Evolutionary conservation across 2,113 vertebrate species (phyloP), one percentile per base, ranked within the genome.

Genomic region (Haliaeetus leucogaster): DNA sequence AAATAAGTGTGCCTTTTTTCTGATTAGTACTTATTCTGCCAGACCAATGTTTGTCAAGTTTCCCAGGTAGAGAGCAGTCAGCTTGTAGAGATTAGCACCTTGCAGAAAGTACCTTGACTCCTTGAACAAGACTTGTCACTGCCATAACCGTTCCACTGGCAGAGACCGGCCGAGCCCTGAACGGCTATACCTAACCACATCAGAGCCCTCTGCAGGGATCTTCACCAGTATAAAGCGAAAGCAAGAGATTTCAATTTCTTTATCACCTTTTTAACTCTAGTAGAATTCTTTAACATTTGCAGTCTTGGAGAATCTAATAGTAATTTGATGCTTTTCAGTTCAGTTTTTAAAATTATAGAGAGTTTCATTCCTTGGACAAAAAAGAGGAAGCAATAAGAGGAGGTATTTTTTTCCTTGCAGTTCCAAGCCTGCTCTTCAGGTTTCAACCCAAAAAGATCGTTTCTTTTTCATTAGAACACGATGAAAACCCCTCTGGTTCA

Each of bases 151-250:
- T 59, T 55, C 52, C 21, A 34, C 20, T 4, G 8, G 30, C 21
- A 81, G 22, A 52, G 68, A 38, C 34, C 73, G 67, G n/a, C 43
- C 27, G 52, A 63, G 38, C 43, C 71, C 80, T 26, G 21, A 38
- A 13, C 11, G 29, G 25, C 38, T 68, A 1, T 3, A 1, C 13
- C n/a, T 42, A 20, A 34, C 50, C 32, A 8, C 6, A 1, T 66
- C 61, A 50, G 14, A 50, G 52, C 47, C 23, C 27, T 40, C 42
- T 36, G 7, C 63, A 42, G 63, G 55, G 16, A 17, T 23, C 25
- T 40, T 56, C 52, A 23, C 19, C 34, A 50, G 13, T 17, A 11
- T 4, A 32, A 89, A 81, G 19, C 22, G 59, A 43, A 83, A 93
- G 26, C 26, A 56, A 68, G 59, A 61, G 21, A 45, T 66, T 86